Evolutionary conservation across 2,797 vertebrate species (phyloP).

Genomic region (Clamator glandarius): DNA sequence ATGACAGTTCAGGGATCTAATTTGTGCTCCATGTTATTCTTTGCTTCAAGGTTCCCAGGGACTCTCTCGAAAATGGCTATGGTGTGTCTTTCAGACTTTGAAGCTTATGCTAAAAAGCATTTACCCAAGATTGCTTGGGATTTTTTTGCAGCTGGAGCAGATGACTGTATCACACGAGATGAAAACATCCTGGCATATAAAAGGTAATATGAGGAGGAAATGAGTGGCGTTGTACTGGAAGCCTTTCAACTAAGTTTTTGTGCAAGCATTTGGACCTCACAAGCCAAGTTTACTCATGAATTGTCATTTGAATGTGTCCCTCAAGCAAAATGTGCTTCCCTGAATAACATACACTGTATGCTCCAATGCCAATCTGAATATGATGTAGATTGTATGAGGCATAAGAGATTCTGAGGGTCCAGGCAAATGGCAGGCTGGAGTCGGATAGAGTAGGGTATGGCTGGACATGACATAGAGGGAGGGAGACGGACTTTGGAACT

Average conservation of each 20-base stretch:
- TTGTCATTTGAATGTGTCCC: neutral
- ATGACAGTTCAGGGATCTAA: neutral
- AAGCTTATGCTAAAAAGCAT: constrained; percentile 86
- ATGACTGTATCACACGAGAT: constrained; percentile 87
- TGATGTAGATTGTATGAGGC: neutral
- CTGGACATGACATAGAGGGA: too few relatives aligned
- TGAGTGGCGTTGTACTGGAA: neutral
- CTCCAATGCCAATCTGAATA: neutral
- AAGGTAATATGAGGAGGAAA: constrained; percentile 77
- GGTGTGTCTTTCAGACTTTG: constrained; percentile 91
- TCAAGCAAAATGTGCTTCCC: neutral
- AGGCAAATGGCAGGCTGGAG: neutral
- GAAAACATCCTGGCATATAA: constrained; percentile 91
- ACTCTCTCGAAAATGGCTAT: constrained; percentile 82
- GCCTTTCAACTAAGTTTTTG: neutral
- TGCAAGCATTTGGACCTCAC: neutral
- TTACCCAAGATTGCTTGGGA: constrained; percentile 92
- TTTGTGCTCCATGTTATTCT: neutral
- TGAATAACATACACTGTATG: fast-evolving
- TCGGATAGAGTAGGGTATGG: neutral
- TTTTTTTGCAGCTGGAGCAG: constrained; percentile 90
- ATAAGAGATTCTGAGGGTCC: neutral
- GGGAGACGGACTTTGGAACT: too few relatives aligned
- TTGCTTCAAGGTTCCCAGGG: neutral
- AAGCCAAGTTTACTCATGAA: neutral